phyloP scores from a whole-genome alignment of 2,888 invertebrate genomes.

The Caenorhabditis japonica region DNA sequence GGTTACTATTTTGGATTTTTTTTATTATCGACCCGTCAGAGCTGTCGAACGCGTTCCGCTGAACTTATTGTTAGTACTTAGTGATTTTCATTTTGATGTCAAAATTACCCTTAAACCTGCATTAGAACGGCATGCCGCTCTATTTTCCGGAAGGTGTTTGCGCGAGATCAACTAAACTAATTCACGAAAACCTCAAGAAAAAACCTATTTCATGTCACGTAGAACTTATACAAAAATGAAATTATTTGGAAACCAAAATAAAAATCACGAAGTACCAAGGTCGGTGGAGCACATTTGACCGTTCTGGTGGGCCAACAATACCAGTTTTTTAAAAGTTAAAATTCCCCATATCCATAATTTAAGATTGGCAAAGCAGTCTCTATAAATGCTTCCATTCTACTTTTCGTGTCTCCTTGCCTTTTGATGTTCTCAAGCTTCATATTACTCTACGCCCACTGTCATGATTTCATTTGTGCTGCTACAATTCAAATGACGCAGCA shows the following conservation, averaged over 20 bases:
- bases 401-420: conserved; percentile 54
- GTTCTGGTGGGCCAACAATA: no score
- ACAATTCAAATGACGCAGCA: conserved; percentile 57
- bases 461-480: conserved; percentile 59
- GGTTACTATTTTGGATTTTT: conserved; percentile 11
- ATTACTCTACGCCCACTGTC: conserved; percentile 56
- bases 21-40: no score
- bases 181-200: background rate
- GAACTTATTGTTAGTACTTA: no score
- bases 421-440: conserved; percentile 45
- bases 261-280: no score
- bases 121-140: no score
- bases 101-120: no score
- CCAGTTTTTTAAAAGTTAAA: background rate
- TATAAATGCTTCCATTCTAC: conserved; percentile 46
- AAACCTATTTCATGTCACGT: background rate
- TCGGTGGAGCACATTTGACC: no score
- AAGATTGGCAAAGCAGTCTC: conserved; percentile 57
- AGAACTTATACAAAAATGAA: background rate
- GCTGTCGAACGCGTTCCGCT: background rate
- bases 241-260: no score
- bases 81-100: no score
- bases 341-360: conserved; percentile 2
- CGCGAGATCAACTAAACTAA: background rate
- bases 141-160: no score